Evolutionary conservation across 2,888 invertebrate genomes (phyloP), one percentile per base, ranked within the genome.

Genomic region (Eupeodes latifasciatus): DNA sequence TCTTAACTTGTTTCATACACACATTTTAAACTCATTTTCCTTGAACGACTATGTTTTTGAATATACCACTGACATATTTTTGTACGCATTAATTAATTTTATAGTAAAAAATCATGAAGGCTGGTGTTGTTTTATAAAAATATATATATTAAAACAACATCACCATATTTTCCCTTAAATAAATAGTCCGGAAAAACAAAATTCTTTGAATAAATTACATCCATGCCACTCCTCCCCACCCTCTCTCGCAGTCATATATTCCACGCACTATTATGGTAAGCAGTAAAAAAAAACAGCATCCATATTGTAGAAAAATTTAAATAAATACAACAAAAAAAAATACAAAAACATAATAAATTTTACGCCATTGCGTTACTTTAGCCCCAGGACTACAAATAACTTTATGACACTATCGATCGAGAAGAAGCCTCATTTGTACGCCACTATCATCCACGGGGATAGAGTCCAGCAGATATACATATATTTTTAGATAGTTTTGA

Each of bases 341-440:
- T 47, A 64, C 5, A 19, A 12, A 11, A 62, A 11, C 11, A 57
- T 11, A 44, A 16, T 44, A 62, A 44, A 62, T 44, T 62, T 16
- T 44, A 40, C 62, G 62, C 40, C 40, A 62, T 40, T 62, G 62
- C 62, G 51, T 51, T 51, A 51, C 16, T 51, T 51, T 27, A 27
- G 27, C n/a, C 40, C 11, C 11, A 40, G 16, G 9, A 40, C 62
- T 16, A n/a, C 36, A 62, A 62, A 62, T 40, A 62, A 16, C 27
- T 27, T 62, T 62, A 62, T 40, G 62, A 62, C 62, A 62, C 36
- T 62, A 62, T 36, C 62, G 40, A 62, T n/a, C 36, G 40, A 16
- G 5, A 10, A 62, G 40, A 10, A 27, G 27, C 27, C 27, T 0
- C 36, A 10, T 3, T n/a, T 9, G 34, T 14, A 11, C 27, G 27